Evolutionary conservation across 2,888 invertebrate genomes (phyloP), one percentile per base, ranked within the genome.

Genomic region (Ectemnius lituratus): DNA sequence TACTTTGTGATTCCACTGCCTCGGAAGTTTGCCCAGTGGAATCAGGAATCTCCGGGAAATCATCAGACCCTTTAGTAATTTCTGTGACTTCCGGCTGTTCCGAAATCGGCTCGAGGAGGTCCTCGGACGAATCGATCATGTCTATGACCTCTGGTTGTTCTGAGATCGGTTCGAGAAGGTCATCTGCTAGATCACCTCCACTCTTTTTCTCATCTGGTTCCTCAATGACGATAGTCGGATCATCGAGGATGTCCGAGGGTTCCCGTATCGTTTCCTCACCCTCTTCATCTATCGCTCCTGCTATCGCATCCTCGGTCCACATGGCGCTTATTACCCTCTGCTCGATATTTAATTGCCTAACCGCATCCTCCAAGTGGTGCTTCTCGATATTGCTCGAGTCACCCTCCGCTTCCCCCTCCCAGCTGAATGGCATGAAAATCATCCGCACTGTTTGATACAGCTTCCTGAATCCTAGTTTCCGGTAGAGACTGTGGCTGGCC

Each of bases 401-500:
- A 60, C 79, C 84, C 23, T 83, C 79, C 47, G 75, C 73, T 56
- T 88, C 86, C 11, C 4, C 37, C 45, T 84, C 81, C 86, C 87
- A 91, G 69, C 89, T 90, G 73, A 91, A 87, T 63, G 95, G 95
- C 89, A 94, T 94, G 90, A 96, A 93, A 81, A 95, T 95, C 89
- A 96, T 96, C 84, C 96, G 94, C 81, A 96, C 95, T 85, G 95
- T 96, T 91, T 95, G 94, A 91, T 95, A 97, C 85, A 94, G 94
- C 91, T 94, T 95, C 89, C 93, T 93, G 92, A 96, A 97, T 87
- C 96, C 96, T 87, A 97, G 93, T 91, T 97, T 97, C 84, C 93
- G 94, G 92, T 97, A 97, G 69, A 97, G 93, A 86, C 95, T 95
- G 88, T 95, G 95, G 81, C 96, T 96, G 78, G 97, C 96, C 91